Base-by-base conservation (phyloP, 1,140 invertebrate genomes). In the Drosophila busckii region DNA sequence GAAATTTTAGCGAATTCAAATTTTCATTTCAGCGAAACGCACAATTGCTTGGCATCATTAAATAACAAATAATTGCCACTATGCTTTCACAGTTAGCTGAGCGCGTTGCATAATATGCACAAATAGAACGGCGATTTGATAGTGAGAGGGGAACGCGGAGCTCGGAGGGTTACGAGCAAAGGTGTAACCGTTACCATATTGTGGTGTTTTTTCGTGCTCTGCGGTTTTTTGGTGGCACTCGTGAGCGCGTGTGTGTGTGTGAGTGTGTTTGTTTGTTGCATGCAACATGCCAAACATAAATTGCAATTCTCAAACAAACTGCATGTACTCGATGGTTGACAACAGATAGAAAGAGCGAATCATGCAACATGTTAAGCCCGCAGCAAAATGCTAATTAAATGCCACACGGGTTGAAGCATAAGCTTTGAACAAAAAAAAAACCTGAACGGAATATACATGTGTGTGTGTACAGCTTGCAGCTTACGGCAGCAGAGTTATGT, bases 301-400 rank as follows among this genome's bases (percentile, higher is more conserved):
- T 44, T 53, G 49, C 31, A 53, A 15, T 32, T 10, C 32, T n/a
- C 44, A 6, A 29, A 48, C 32, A 23, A 48, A 40, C 34, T 38
- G 40, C 49, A 44, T 44, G 38, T 13, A 54, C n/a, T n/a, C n/a
- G 56, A 60, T 60, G 25, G 17, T 13, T 29, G 31, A 10, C 23
- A 23, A 19, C 17, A 60, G 49, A 60, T 60, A 60, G 5, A 29
- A 28, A 17, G 20, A 9, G 22, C 28, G 49, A 42, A 35, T 59
- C 38, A 44, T 60, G 56, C 56, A 60, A 60, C 56, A 60, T 44
- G 40, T 45, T 25, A 26, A 23, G 9, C 44, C 48, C 5, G 16
- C 26, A 35, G 56, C 38, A 17, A 53, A 60, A 53, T 53, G 56
- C 49, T 60, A 60, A 60, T 60, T 60, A 60, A 60, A 54, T 32